phyloP scores from a whole-genome alignment of 2,113 vertebrate species.

The Tychaedon coryphoeus region DNA sequence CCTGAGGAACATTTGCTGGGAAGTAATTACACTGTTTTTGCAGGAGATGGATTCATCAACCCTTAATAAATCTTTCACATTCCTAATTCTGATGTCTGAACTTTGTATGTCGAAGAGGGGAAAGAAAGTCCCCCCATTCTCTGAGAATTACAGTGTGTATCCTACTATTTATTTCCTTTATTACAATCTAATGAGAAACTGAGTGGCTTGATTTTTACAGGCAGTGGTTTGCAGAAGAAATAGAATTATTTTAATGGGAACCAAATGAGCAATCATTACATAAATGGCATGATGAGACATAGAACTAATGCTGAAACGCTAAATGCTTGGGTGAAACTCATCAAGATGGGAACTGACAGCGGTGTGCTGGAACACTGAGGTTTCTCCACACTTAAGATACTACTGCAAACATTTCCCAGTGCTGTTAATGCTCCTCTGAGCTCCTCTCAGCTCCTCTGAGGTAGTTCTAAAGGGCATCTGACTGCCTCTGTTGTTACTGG shows the following conservation, averaged over 20 bases:
- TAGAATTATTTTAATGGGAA: conserved; percentile 70
- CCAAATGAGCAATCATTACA: conserved; percentile 62
- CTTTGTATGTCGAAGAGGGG: not conserved
- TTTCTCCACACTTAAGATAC: not conserved
- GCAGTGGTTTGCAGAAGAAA: conserved; percentile 69
- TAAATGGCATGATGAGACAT: conserved; percentile 49
- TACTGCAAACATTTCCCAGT: not conserved
- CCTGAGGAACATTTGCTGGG: not conserved
- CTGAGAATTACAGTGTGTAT: not conserved
- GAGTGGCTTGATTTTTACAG: conserved; percentile 49
- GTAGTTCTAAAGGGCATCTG: not conserved
- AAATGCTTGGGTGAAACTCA: conserved; percentile 56
- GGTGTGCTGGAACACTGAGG: not conserved
- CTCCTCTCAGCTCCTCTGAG: conserved; percentile 15
- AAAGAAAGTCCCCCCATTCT: not conserved
- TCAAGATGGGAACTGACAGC: conserved; percentile 61
- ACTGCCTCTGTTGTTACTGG: not conserved
- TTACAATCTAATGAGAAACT: conserved; percentile 53
- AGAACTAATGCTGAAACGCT: conserved; percentile 63
- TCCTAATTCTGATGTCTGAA: not conserved
- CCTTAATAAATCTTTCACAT: not conserved
- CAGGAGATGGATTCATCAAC: not conserved
- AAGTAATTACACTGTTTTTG: not conserved
- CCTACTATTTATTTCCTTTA: not conserved
- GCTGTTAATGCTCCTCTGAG: not conserved